phyloP scores from a whole-genome alignment of 2,797 vertebrate genomes.

The Tenualosa thibaudeaui region DNA sequence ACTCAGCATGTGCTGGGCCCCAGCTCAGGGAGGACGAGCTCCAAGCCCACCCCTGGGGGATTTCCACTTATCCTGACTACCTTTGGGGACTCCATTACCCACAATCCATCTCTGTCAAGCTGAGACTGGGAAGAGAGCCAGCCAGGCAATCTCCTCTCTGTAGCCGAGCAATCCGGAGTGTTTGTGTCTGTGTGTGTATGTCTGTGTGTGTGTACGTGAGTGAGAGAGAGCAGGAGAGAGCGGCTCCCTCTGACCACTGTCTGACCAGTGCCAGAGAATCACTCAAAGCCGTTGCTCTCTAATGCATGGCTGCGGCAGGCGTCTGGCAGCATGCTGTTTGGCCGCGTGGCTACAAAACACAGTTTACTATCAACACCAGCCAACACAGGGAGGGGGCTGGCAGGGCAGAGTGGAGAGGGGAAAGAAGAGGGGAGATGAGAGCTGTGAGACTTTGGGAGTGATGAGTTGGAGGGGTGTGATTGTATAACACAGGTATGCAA shows the following conservation, averaged over 20 bases:
- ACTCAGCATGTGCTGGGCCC: neutral
- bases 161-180: slow-evolving; percentile 53
- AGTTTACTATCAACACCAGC: slow-evolving; percentile 10
- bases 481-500: neutral
- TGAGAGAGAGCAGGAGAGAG: neutral
- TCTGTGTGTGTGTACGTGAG: neutral
- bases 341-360: slow-evolving; percentile 15
- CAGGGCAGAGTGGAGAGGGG: neutral
- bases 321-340: neutral
- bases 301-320: neutral
- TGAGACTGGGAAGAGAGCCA: slow-evolving; percentile 60
- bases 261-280: slow-evolving; percentile 13
- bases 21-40: neutral
- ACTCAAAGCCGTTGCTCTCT: slow-evolving; percentile 26
- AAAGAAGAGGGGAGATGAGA: neutral
- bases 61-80: slow-evolving; percentile 66
- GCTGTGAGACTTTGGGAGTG: neutral
- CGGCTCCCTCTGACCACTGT: neutral
- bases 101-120: slow-evolving; percentile 66
- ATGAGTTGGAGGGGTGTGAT: neutral
- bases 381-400: neutral
- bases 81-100: slow-evolving; percentile 56
- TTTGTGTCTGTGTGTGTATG: no score
- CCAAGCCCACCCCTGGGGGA: slow-evolving; percentile 38
- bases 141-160: slow-evolving; percentile 55